phyloP scores from a whole-genome alignment of 2,888 invertebrate species.

The Chrysolina haemoptera region DNA sequence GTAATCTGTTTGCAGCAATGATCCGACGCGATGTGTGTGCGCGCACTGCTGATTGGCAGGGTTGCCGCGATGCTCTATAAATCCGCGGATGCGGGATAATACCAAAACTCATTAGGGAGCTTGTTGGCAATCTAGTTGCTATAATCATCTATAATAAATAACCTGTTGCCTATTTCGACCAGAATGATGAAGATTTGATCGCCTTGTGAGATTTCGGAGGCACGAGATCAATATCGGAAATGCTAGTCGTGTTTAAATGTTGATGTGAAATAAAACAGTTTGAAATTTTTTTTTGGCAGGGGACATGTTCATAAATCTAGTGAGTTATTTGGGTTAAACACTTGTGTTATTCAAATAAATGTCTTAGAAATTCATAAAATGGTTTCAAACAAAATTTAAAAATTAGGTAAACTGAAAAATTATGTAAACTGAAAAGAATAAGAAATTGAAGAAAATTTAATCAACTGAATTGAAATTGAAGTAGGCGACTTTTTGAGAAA shows the following conservation, averaged over 20 bases:
- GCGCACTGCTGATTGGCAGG: conserved; percentile 61
- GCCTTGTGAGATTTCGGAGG: not conserved
- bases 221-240: not conserved
- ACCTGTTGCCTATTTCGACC: not conserved
- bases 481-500: too few species aligned
- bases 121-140: not conserved
- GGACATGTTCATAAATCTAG: too few species aligned
- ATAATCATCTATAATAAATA: not conserved
- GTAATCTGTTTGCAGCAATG: conserved; percentile 59
- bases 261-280: not conserved
- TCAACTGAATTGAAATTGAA: too few species aligned
- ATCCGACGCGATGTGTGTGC: conserved; percentile 66
- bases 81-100: not conserved
- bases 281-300: not conserved
- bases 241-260: not conserved
- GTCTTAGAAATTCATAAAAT: too few species aligned
- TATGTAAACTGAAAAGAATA: too few species aligned
- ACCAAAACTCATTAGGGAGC: not conserved
- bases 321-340: too few species aligned
- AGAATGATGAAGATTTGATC: not conserved
- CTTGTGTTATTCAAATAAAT: too few species aligned
- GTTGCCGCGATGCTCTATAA: not conserved
- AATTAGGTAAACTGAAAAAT: too few species aligned
- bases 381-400: too few species aligned
- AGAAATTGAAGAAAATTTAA: too few species aligned